Percentiles rank a stretch among this genome's conserved stretches.
Evolutionary conservation across 2,888 invertebrate species (phyloP).

Genomic region (Perithous albicinctus): DNA sequence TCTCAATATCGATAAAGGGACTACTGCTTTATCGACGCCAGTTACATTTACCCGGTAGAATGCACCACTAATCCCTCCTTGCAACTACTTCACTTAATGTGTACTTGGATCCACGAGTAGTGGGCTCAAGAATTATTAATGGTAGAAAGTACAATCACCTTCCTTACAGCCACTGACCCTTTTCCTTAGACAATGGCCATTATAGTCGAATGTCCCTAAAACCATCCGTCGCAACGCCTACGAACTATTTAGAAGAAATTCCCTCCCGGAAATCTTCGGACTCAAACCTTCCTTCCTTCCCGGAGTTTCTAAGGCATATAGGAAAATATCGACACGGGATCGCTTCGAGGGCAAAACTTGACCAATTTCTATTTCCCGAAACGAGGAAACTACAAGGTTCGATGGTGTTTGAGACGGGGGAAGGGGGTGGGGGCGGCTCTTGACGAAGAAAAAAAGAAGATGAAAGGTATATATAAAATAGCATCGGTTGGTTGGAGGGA

Average conservation of each 20-base stretch:
- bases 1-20: background rate
- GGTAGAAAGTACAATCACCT: background rate
- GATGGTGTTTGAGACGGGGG: conserved; percentile 40
- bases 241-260: background rate
- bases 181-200: background rate
- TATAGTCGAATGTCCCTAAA: background rate
- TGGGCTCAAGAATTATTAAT: background rate
- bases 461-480: conserved; percentile 30
- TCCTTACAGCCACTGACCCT: background rate
- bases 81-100: background rate
- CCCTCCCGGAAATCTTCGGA: background rate
- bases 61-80: conserved; percentile 44
- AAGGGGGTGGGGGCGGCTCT: too few relatives aligned
- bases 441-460: conserved; percentile 20
- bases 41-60: conserved; percentile 18
- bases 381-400: conserved; percentile 60
- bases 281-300: background rate
- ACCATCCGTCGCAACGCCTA: background rate
- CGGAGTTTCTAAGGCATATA: background rate
- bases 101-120: too few relatives aligned
- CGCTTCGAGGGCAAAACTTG: conserved; percentile 39
- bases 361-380: conserved; percentile 64
- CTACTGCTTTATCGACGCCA: conserved; percentile 43
- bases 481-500: conserved; percentile 20
- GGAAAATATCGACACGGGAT: background rate